Base-by-base conservation (phyloP, 2,113 vertebrate species). In the Eleginops maclovinus region DNA sequence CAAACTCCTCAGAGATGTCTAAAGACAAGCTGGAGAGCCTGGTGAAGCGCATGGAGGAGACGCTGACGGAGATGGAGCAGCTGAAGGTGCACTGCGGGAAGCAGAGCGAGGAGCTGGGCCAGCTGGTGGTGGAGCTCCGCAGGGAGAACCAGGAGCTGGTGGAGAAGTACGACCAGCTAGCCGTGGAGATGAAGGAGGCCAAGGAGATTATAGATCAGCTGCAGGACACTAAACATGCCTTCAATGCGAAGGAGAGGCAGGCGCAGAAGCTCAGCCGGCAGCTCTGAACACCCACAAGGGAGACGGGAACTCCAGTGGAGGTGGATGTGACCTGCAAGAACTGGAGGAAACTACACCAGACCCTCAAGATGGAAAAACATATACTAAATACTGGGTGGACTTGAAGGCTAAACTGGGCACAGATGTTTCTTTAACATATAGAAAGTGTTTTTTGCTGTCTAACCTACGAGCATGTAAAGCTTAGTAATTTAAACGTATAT, bases 211-310 rank as follows among this genome's bases (percentile, higher is more conserved):
- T 96, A 75, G 92, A 92, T 9, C 94, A 96, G 85, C 91, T 96
- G 1, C 92, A 95, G 89, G 96, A 96, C 81, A 95, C 95, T 5
- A 95, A 96, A 75, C 92, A 94, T 24, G 95, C 96, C 68, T 96
- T 96, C 26, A 95, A 96, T n/a, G 94, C 95, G 3, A 95, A 96
- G 89, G 95, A 95, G 51, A 83, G 95, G 46, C 96, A 97, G 92
- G 96, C 96, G 12, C 96, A 96, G 92, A 97, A 97, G 87, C 96
- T 97, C 56, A 96, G 94, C 82, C 87, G 95, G 40, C 96, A 97
- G 74, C 94, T 97, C 51, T 93, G 90, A 92, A 43, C 55, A 19
- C 21, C 58, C 8, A 5, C 1, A 0, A 4, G 46, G 4, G 49
- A 16, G 14, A 47, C 0, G 68, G 60, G 22, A 41, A 47, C 46